Evolutionary conservation across 1,140 invertebrate genomes (phyloP).

Genomic region (Gryon sp.): DNA sequence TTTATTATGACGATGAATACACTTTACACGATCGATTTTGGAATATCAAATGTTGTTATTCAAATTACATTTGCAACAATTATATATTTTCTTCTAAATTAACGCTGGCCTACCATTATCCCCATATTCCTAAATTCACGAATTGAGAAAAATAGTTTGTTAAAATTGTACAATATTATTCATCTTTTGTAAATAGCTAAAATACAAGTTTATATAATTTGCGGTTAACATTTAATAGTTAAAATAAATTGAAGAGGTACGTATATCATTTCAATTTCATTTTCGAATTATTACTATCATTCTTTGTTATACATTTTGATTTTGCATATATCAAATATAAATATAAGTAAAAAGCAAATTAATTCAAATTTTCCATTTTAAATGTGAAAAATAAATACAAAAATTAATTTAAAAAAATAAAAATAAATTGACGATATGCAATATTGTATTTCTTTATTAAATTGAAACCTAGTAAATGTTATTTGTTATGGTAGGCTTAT

Average conservation of each 20-base stretch:
- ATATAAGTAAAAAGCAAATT: no score
- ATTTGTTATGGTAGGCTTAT: no score
- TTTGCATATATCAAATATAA: no score
- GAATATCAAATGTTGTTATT: conserved; percentile 32
- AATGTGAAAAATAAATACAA: no score
- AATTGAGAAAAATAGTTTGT: conserved; percentile 32
- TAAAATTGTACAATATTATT: conserved; percentile 13
- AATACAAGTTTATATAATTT: conserved; percentile 10
- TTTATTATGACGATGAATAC: no score
- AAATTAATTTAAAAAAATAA: no score
- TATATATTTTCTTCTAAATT: neutral
- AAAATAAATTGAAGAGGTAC: neutral
- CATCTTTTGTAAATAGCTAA: conserved; percentile 45
- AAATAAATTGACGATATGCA: no score
- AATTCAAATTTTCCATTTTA: no score
- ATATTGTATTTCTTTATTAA: no score
- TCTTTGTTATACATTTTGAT: no score
- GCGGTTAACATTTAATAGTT: neutral
- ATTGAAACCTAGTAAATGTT: no score
- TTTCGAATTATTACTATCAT: no score
- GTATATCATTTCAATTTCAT: neutral
- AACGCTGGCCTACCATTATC: conserved; percentile 52
- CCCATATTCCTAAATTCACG: conserved; percentile 17
- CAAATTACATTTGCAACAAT: neutral
- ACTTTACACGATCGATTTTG: conserved; percentile 28